These are phyloP conservation scores for Poeciliopsis paucimaculata DNA, from an alignment of 2,797 vertebrate species.

Conservation along the genomic window DNA sequence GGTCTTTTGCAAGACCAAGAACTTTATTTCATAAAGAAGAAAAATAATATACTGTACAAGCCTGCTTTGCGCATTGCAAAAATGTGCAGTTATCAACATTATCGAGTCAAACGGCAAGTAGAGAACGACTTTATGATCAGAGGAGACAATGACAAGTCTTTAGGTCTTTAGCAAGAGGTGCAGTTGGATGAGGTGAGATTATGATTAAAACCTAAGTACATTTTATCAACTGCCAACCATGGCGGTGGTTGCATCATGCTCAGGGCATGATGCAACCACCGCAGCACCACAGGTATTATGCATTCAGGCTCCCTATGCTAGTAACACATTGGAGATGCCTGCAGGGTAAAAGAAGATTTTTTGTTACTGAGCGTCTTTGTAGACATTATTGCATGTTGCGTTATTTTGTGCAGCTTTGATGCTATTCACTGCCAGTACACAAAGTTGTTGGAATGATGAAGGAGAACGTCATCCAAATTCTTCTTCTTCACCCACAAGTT, in stretches of 20 bases:
- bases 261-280: background rate
- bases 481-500: background rate
- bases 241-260: background rate
- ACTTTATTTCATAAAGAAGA: background rate
- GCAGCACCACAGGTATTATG: background rate
- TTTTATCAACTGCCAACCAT: background rate
- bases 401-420: background rate
- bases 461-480: background rate
- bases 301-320: no score
- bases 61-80: background rate
- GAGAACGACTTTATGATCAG: background rate
- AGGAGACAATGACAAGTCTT: background rate
- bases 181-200: background rate
- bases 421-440: background rate
- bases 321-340: background rate
- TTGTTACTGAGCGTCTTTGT: background rate
- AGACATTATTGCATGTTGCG: background rate
- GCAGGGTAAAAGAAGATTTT: background rate
- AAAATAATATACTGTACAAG: background rate
- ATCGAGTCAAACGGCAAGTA: background rate
- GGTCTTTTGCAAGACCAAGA: background rate
- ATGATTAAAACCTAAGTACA: background rate
- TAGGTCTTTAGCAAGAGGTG: background rate
- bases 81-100: background rate
- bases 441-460: background rate